Evolutionary conservation across 2,797 vertebrate genomes (phyloP).

Genomic region (Anguilla pacifica): DNA sequence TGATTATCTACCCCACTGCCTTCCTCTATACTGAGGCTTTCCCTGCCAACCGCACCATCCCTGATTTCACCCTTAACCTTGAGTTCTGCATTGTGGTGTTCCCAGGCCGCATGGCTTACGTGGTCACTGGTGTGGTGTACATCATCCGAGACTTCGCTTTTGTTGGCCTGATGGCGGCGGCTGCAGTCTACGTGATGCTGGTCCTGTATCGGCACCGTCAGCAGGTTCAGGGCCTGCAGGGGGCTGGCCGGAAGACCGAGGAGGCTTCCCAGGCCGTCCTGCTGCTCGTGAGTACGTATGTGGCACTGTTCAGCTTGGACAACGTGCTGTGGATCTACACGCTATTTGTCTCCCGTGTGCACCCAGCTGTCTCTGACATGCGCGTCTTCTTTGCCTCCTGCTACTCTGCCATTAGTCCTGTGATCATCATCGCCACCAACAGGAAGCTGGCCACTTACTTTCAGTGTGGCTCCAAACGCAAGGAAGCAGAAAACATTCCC

Average conservation of each 20-base stretch:
- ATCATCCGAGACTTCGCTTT: slow-evolving; percentile 41
- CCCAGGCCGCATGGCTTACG: slow-evolving; percentile 26
- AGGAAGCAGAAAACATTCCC: background rate
- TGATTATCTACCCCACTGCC: background rate
- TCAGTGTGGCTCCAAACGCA: background rate
- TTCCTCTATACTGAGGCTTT: slow-evolving; percentile 32
- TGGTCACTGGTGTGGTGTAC: slow-evolving; percentile 33
- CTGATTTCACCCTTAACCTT: slow-evolving; percentile 39
- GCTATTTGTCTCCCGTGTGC: slow-evolving; percentile 23
- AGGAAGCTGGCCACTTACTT: slow-evolving; percentile 11
- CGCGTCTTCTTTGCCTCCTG: slow-evolving; percentile 36
- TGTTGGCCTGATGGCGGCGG: slow-evolving; percentile 21
- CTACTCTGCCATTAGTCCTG: no score
- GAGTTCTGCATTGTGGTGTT: slow-evolving; percentile 49
- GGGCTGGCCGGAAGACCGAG: no score
- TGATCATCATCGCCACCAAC: no score
- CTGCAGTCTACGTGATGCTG: slow-evolving; percentile 38
- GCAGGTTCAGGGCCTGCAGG: slow-evolving; percentile 26
- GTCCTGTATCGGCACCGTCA: slow-evolving; percentile 41
- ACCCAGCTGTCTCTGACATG: background rate
- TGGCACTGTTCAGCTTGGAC: slow-evolving; percentile 51
- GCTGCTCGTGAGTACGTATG: slow-evolving; percentile 46
- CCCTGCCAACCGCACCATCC: slow-evolving; percentile 35
- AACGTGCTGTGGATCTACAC: slow-evolving; percentile 51
- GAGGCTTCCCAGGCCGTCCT: slow-evolving; percentile 45